phyloP scores from a whole-genome alignment of 2,888 invertebrate species.

The Augochlorella aurata region DNA sequence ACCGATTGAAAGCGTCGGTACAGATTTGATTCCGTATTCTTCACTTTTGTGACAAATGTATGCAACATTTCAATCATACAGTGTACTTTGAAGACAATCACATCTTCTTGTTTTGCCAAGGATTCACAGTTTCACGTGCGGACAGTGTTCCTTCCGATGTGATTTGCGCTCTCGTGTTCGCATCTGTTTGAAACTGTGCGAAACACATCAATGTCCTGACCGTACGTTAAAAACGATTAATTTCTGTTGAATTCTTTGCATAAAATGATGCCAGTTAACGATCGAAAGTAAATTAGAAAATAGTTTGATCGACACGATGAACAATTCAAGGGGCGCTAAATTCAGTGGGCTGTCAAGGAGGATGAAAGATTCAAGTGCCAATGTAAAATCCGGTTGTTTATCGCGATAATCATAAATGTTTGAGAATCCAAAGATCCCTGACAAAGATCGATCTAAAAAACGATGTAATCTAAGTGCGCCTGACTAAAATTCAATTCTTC shows the following conservation, averaged over 20 bases:
- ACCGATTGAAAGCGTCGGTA: not conserved
- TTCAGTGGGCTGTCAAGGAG: constrained; percentile 32
- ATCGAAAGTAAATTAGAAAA: not conserved
- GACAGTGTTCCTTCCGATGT: not conserved
- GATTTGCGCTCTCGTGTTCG: constrained; percentile 12
- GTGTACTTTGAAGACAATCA: not conserved
- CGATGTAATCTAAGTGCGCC: constrained; percentile 41
- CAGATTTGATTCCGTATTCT: not conserved
- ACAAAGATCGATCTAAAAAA: constrained; percentile 23
- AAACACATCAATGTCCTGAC: not conserved
- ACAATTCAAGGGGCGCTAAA: constrained; percentile 28
- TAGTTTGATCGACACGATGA: constrained; percentile 27
- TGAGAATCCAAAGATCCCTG: not conserved
- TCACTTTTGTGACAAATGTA: not conserved
- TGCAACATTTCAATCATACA: not conserved
- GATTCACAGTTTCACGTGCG: not conserved
- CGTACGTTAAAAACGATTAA: not conserved
- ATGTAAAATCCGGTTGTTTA: constrained; percentile 28
- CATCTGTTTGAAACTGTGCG: constrained; percentile 20
- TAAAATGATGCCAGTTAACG: not conserved
- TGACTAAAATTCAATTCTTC: not conserved
- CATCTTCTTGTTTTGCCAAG: not conserved
- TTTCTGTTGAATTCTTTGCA: not conserved
- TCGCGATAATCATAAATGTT: constrained; percentile 40
- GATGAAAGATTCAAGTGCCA: constrained; percentile 6